Base-by-base conservation (phyloP, 2,888 invertebrate species). In the Rhamnusium bicolor region DNA sequence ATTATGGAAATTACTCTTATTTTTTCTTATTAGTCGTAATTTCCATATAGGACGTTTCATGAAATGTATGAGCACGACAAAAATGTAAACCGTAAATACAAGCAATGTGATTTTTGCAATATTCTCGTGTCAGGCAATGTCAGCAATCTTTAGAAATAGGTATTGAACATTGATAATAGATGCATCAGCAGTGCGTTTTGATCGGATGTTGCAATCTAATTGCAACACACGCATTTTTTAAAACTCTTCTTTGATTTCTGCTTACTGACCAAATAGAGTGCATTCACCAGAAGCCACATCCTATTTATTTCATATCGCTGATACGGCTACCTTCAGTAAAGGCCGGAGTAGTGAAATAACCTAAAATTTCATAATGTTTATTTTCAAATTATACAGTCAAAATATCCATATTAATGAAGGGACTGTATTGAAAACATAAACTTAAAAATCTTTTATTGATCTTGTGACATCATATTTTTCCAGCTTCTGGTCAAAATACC, bases 221-320 rank as follows among this genome's bases (percentile, higher is more conserved):
- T 76, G 72, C 76, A 8, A 74, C 68, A 72, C 70, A 56, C 29
- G 74, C 73, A 72, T 70, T 76, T 76, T 73, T 72, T 61, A 53
- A 63, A 78, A 76, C 76, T 79, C 79, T 79, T 80, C 80, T 81
- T 81, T 79, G 78, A 81, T 81, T 81, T 81, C 80, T 80, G 81
- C 80, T 81, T 80, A 81, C 75, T 70, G 75, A 77, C 72, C 80
- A 80, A 77, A 75, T 66, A 21, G 74, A 81, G 81, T 80, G 78
- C 81, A 77, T 80, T 81, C 79, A 81, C 80, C 80, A 79, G 69
- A 58, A 65, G 53, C 71, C 66, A 65, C 69, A 73, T 71, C 66
- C 71, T 65, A 58, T 58, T 65, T 32, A 53, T 40, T 40, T 40
- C n/a, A 40, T 40, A 40, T 40, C 40, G 53, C 58, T 32, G 58